Base-by-base conservation (phyloP, 2,888 invertebrate genomes). In the Lordiphosa andalusiaca region DNA sequence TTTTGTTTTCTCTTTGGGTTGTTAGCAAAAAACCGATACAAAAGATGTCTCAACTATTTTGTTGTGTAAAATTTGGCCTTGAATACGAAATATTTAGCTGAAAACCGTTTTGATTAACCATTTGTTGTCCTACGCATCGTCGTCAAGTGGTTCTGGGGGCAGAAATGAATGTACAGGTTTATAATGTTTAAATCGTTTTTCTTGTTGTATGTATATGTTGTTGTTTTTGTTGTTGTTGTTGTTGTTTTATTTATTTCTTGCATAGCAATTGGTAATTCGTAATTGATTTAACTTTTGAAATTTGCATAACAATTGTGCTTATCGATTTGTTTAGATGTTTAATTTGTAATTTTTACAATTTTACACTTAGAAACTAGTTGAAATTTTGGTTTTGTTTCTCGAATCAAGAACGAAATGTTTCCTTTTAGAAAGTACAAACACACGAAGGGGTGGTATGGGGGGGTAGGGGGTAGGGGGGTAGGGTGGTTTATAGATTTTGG, bases 341-440 rank as follows among this genome's bases (percentile, higher is more conserved):
- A 12, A 40, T 65, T 53, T 72, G 57, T 63, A 62, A 48, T 64
- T 73, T 81, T 55, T 77, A 84, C 84, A 84, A 84, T 69, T 77
- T 81, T 77, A 81, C 82, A 84, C 56, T 82, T 77, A 75, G 2
- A n/a, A 7, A 33, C 67, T 82, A 78, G 16, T 38, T 54, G 25
- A 40, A 68, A 78, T 81, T 84, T 78, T 78, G 83, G 84, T 84
- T 74, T 84, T 70, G 37, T 57, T 48, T 25, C 48, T 33, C 50
- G 13, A 65, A 65, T 56, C 69, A 56, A 61, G 62, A 80, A 70
- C 66, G 53, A 71, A 71, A 77, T 58, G 57, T 57, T 62, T 61
- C 72, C 84, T 84, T 80, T 78, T 71, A 82, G 70, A 84, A 82
- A 78, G 80, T 80, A 75, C 70, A 78, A 77, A 75, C 74, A 84